phyloP scores from a whole-genome alignment of 2,888 invertebrate species.

The Drosophila colorata region DNA sequence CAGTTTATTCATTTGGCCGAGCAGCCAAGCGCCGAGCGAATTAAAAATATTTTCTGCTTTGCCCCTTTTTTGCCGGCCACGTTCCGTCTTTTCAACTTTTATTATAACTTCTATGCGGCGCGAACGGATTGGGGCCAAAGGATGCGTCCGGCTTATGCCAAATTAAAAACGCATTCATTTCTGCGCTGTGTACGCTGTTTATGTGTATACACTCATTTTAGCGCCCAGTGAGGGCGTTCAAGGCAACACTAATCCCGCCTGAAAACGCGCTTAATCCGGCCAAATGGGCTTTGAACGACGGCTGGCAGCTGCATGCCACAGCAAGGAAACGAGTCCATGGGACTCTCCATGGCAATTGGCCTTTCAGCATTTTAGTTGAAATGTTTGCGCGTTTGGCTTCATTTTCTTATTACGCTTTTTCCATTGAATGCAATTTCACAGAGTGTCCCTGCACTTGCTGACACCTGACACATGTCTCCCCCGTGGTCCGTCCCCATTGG shows the following conservation, averaged over 20 bases:
- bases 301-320: conserved; percentile 25
- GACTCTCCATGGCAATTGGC: conserved; percentile 36
- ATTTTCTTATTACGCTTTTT: conserved; percentile 31
- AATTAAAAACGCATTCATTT: conserved; percentile 81
- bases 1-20: conserved; percentile 73
- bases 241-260: conserved; percentile 61
- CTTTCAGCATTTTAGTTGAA: conserved; percentile 19
- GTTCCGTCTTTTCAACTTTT: conserved; percentile 55
- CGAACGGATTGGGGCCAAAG: conserved; percentile 34
- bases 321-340: conserved; percentile 16
- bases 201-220: conserved; percentile 27
- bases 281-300: conserved; percentile 39
- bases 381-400: conserved; percentile 12
- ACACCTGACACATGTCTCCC: conserved; percentile 31
- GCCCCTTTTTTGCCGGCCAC: conserved; percentile 14
- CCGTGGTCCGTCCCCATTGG: too few species aligned
- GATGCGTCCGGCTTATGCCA: conserved; percentile 71
- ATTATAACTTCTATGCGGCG: conserved; percentile 44
- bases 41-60: conserved; percentile 58
- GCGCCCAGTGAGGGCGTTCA: conserved; percentile 28
- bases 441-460: conserved; percentile 41
- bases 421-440: conserved; percentile 54
- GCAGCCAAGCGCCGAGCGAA: conserved; percentile 44
- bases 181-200: conserved; percentile 25
- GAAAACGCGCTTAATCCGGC: conserved; percentile 56